Evolutionary conservation across 2,113 vertebrate genomes (phyloP).

Genomic region (Lepidothrix coronata): DNA sequence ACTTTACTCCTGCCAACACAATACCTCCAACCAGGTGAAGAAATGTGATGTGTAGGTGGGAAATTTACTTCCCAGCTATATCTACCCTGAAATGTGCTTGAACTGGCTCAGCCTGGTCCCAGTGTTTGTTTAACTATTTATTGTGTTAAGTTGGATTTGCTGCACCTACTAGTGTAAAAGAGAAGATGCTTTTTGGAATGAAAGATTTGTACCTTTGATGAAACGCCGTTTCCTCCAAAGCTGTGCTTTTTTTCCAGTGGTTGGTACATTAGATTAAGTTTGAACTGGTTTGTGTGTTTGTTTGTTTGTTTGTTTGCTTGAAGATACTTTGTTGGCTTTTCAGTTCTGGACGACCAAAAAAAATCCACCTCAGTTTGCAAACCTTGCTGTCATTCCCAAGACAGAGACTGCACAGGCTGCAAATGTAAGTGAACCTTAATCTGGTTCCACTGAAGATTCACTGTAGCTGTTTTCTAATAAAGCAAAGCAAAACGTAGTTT

Average conservation of each 20-base stretch:
- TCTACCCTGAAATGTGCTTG: not conserved
- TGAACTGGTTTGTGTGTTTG: not conserved
- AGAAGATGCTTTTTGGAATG: not conserved
- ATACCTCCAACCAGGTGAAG: not conserved
- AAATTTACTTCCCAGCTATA: not conserved
- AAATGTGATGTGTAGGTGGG: not conserved
- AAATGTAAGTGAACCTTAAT: not conserved
- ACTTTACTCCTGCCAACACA: not conserved
- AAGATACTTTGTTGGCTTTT: not conserved
- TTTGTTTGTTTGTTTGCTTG: not conserved
- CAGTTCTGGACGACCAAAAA: not conserved
- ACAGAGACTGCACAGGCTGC: not conserved
- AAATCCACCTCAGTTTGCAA: not conserved
- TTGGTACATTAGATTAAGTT: not conserved
- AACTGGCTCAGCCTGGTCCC: not conserved
- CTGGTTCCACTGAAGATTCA: not conserved
- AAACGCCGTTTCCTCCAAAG: not conserved
- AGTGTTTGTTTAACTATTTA: constrained; percentile 46
- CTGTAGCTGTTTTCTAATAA: constrained; percentile 34
- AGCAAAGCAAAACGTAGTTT: not conserved
- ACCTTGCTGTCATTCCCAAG: not conserved
- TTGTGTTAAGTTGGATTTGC: constrained; percentile 3
- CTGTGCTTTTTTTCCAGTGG: not conserved
- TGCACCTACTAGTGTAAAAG: not conserved
- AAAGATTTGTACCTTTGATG: not conserved